These are phyloP conservation scores for Ctenopoma multispine DNA, from an alignment of 2,797 vertebrate genomes.

Conservation along the genomic window DNA sequence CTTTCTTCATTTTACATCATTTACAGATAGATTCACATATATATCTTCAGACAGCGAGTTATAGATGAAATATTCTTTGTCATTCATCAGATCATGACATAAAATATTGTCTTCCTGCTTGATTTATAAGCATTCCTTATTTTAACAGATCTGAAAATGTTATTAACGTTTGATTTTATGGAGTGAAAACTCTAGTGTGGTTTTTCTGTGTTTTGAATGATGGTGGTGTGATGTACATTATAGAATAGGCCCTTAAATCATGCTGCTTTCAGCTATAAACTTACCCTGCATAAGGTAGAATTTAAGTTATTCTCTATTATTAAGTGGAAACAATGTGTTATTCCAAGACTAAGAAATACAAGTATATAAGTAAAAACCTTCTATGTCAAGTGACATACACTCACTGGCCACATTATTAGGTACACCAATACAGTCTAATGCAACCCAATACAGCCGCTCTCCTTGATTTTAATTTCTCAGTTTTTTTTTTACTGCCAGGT, in stretches of 20 bases:
- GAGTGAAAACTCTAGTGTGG: not conserved
- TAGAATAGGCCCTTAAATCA: constrained; percentile 29
- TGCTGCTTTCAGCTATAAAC: constrained; percentile 30
- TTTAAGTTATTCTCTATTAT: constrained; percentile 30
- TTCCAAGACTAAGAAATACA: not conserved
- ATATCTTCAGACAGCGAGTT: not conserved
- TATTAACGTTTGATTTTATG: constrained; percentile 8
- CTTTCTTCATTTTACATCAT: not conserved
- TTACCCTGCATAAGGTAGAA: not conserved
- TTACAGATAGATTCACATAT: constrained; percentile 9
- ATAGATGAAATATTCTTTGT: not conserved
- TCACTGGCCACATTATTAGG: no score
- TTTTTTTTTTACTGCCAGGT: no score
- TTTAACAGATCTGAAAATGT: constrained; percentile 4
- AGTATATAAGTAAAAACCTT: no score
- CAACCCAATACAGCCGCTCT: no score
- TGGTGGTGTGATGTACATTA: not conserved
- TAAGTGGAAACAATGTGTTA: constrained; percentile 2
- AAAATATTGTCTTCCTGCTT: constrained; percentile 2
- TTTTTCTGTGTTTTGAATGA: constrained; percentile 24
- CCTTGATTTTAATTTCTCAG: no score
- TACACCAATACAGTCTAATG: no score
- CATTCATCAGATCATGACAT: constrained; percentile 1
- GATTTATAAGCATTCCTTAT: constrained; percentile 2
- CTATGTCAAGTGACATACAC: not conserved